Conservation (phyloP, 1,140 invertebrate species). For the Carcinoscorpius rotundicauda region DNA sequence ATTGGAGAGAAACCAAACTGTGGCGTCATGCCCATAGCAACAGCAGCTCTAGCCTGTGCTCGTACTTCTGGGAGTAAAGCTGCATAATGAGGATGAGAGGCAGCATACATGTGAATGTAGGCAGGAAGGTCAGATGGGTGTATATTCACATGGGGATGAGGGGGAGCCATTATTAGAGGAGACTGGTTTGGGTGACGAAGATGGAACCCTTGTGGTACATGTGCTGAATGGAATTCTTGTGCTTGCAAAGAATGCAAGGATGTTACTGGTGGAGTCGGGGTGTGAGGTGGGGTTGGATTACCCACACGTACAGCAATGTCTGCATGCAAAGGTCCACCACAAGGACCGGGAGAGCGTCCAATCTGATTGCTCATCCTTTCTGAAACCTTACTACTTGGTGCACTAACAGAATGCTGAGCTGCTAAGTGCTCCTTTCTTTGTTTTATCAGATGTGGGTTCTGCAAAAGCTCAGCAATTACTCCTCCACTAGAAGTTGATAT, state of each 20-base stretch:
- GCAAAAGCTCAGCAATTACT: slow-evolving; percentile 32
- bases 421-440: slow-evolving; percentile 21
- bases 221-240: slow-evolving; percentile 8
- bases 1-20: slow-evolving; percentile 6
- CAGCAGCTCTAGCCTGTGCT: slow-evolving; percentile 15
- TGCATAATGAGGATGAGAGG: slow-evolving; percentile 17
- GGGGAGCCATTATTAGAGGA: slow-evolving; percentile 13
- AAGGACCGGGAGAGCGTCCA: slow-evolving; percentile 20
- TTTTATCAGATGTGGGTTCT: slow-evolving; percentile 26
- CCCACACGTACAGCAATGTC: slow-evolving; percentile 17
- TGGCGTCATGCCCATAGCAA: slow-evolving; percentile 9
- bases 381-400: slow-evolving; percentile 14
- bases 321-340: slow-evolving; percentile 15
- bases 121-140: slow-evolving; percentile 13
- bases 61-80: slow-evolving; percentile 16
- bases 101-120: slow-evolving; percentile 19
- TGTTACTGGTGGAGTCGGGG: slow-evolving; percentile 16
- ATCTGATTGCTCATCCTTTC: slow-evolving; percentile 17
- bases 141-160: slow-evolving; percentile 12
- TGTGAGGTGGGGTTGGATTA: slow-evolving; percentile 20
- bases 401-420: no score
- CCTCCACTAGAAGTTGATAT: slow-evolving; percentile 17
- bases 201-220: slow-evolving; percentile 11
- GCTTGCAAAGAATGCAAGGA: slow-evolving; percentile 8
- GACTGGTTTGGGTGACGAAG: slow-evolving; percentile 17